A percentile compares a stretch with the other conserved stretches of the same genome.
Evolutionary conservation across 2,888 invertebrate genomes (phyloP).

Genomic region (Tholera decimalis): DNA sequence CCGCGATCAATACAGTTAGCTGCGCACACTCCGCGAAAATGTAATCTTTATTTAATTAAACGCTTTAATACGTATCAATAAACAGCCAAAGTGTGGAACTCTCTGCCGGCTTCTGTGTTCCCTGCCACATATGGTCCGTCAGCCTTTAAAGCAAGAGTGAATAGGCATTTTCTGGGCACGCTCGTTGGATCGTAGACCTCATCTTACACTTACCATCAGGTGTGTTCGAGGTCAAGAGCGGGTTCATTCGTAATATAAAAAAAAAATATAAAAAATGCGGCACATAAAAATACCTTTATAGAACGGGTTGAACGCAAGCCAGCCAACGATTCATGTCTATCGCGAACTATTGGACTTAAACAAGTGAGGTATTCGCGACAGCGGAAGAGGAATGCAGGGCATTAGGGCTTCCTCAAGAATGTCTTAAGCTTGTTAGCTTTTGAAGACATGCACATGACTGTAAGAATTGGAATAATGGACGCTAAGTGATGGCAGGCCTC

Average conservation of each 20-base stretch:
- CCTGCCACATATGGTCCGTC: too few species aligned
- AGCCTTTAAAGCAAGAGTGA: too few species aligned
- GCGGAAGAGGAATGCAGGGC: constrained; percentile 57
- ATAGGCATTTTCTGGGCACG: too few species aligned
- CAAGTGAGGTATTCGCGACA: constrained; percentile 35
- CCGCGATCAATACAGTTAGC: constrained; percentile 45
- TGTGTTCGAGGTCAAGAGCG: too few species aligned
- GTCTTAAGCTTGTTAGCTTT: constrained; percentile 64
- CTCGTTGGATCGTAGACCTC: too few species aligned
- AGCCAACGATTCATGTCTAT: constrained; percentile 31
- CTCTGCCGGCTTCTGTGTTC: too few species aligned
- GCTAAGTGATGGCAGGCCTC: constrained; percentile 53
- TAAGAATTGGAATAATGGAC: constrained; percentile 63
- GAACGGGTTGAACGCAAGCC: constrained; percentile 38
- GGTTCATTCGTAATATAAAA: too few species aligned
- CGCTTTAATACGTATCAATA: constrained; percentile 71
- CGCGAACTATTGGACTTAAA: constrained; percentile 39
- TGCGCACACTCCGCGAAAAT: constrained; percentile 65
- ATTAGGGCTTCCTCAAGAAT: constrained; percentile 59
- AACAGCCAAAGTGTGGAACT: too few species aligned
- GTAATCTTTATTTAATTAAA: constrained; percentile 77
- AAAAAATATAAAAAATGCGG: too few species aligned
- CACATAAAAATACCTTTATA: constrained; percentile 71
- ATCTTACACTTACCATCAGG: too few species aligned
- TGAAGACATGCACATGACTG: constrained; percentile 55